Percentiles rank a stretch among this genome's conserved stretches.
Conservation (phyloP, 2,888 invertebrate species). For the Cerceris rybyensis region DNA sequence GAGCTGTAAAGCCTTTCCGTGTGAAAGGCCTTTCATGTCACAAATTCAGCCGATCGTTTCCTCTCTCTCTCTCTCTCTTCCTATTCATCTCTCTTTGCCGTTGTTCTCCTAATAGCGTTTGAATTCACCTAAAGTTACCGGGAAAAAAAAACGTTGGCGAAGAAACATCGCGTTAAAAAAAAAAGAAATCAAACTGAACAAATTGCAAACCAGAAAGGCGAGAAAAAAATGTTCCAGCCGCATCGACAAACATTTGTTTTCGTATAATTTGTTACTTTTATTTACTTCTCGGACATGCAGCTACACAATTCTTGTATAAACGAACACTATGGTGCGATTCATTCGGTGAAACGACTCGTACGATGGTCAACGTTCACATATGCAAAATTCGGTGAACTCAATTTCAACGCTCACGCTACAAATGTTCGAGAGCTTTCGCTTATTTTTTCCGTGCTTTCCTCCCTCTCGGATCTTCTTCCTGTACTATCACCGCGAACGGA, state of each 20-base stretch:
- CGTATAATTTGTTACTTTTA: conserved; percentile 11
- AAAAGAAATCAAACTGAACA: conserved; percentile 19
- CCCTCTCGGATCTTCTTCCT: conserved; percentile 4
- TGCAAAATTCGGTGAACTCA: conserved; percentile 51
- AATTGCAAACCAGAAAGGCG: conserved; percentile 11
- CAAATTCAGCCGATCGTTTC: conserved; percentile 2
- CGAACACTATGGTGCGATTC: conserved; percentile 29
- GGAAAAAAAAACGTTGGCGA: conserved; percentile 13
- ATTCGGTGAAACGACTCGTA: conserved; percentile 23
- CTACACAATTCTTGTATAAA: conserved; percentile 52
- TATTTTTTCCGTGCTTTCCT: conserved; percentile 20
- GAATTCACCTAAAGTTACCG: not conserved
- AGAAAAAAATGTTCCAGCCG: conserved; percentile 7
- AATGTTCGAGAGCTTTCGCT: conserved; percentile 9
- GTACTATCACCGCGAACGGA: not conserved
- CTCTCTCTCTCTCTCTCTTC: not conserved
- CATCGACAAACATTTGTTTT: conserved; percentile 14
- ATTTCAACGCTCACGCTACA: conserved; percentile 41
- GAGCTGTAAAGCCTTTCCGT: no score
- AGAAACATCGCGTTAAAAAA: conserved; percentile 17
- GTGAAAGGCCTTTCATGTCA: no score
- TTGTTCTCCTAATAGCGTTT: not conserved
- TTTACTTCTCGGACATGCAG: conserved; percentile 23
- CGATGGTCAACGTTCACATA: conserved; percentile 15
- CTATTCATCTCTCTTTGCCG: not conserved